Evolutionary conservation across 64 coral and sea anemone species (phyloP).

Genomic region (Montipora foliosa): DNA sequence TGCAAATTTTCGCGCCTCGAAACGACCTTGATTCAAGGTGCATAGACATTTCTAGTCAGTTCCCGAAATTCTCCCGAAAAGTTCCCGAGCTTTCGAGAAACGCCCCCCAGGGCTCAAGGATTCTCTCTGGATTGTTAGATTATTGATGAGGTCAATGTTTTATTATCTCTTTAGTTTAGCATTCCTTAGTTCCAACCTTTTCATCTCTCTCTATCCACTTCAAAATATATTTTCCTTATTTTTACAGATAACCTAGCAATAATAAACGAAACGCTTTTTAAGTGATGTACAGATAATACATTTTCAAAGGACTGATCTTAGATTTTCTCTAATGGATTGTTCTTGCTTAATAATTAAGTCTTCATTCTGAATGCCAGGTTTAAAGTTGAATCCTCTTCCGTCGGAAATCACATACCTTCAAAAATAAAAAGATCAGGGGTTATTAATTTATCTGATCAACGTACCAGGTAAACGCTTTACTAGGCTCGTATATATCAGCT

Average conservation of each 20-base stretch:
- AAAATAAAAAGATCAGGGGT: not conserved
- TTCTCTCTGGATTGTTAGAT: no score
- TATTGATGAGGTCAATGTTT: no score
- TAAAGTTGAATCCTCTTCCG: not conserved
- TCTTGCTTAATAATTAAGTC: not conserved
- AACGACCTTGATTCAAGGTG: no score
- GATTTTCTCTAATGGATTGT: not conserved
- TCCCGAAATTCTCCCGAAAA: no score
- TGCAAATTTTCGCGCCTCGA: no score
- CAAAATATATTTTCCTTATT: conserved; percentile 42
- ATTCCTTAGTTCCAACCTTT: not conserved
- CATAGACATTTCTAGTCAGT: no score
- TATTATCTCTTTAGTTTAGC: no score
- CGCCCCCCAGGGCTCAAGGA: no score
- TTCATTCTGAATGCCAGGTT: not conserved
- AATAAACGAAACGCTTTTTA: not conserved
- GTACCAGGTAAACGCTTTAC: no score
- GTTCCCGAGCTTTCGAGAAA: no score
- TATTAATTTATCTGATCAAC: not conserved
- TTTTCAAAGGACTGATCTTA: not conserved
- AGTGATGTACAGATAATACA: not conserved
- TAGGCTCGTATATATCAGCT: no score
- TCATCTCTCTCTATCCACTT: not conserved
- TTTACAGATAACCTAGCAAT: not conserved
- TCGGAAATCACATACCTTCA: not conserved